Percentiles rank a stretch among this genome's conserved stretches.
Conservation (phyloP, 2,888 invertebrate species). For the Acleris emargana region DNA sequence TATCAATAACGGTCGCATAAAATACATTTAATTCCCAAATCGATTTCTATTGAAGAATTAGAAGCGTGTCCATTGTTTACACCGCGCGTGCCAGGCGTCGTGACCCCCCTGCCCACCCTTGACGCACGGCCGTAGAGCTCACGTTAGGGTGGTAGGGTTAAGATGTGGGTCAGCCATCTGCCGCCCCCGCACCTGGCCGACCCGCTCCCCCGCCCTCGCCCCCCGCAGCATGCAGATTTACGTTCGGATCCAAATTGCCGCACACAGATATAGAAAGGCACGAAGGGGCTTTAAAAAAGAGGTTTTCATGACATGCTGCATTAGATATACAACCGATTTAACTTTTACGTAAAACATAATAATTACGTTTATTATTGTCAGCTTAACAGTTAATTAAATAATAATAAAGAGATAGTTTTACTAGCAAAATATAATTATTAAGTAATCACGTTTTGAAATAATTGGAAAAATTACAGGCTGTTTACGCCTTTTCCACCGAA, state of each 20-base stretch:
- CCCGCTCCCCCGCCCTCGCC: slow-evolving; percentile 32
- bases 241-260: slow-evolving; percentile 42
- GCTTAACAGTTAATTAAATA: too few relatives aligned
- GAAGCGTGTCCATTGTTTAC: slow-evolving; percentile 35
- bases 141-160: slow-evolving; percentile 34
- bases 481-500: too few relatives aligned
- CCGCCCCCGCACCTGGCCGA: slow-evolving; percentile 74
- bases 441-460: too few relatives aligned
- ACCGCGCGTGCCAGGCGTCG: slow-evolving; percentile 15
- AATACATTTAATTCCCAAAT: slow-evolving; percentile 29
- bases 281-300: neutral
- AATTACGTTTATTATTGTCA: too few relatives aligned
- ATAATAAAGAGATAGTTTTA: too few relatives aligned
- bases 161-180: slow-evolving; percentile 73
- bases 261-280: slow-evolving; percentile 15
- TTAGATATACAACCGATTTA: too few relatives aligned
- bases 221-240: slow-evolving; percentile 69
- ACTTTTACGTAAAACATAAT: too few relatives aligned
- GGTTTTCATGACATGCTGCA: too few relatives aligned
- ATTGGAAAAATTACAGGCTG: too few relatives aligned
- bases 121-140: slow-evolving; percentile 7
- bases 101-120: slow-evolving; percentile 25
- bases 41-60: slow-evolving; percentile 34
- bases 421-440: too few relatives aligned
- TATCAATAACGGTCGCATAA: neutral